Evolutionary conservation across 1,140 invertebrate genomes (phyloP), one percentile per base, ranked within the genome.

Genomic region (Lamellibrachia luymesi): DNA sequence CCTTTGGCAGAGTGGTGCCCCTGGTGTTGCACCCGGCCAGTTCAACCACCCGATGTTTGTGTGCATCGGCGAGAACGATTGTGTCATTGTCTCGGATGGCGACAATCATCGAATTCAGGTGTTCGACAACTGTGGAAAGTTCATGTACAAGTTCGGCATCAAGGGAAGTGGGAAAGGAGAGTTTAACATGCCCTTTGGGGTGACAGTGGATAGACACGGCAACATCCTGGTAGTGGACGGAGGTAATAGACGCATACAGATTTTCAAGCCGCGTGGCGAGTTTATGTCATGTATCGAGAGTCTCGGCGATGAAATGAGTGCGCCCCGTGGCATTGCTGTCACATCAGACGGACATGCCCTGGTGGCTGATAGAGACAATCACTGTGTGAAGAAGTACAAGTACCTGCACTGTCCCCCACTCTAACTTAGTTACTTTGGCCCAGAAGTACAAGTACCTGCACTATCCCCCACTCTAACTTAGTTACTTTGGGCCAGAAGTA

Each of bases 61-160:
- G 38, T 94, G 94, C 92, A 64, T 94, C 38, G 94, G 94, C 22
- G 50, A 91, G 17, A 92, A 94, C 51, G 94, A 94, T 51, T 5
- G 90, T 51, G 94, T 94, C 80, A 92, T 94, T 50, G 93, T 94
- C 38, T 93, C 94, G 4, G 94, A 94, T 92, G 91, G 93, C 51
- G 97, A 97, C 93, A 96, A 96, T 64, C 96, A 97, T 80, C 96
- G 96, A n/a, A 96, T 97, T 27, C 94, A 97, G 90, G 97, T 97
- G 51, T 96, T 97, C 50, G 97, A 97, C 94, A 95, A 96, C 10
- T 38, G 51, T 52, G 94, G 94, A 27, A 49, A 92, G n/a, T 94
- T 94, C 90, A 49, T 92, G 50, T 94, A 94, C 64, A 52, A 92
- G 25, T 93, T 94, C 80, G 94, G 94, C 13, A 51, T 49, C 13